Base-by-base conservation (phyloP, 2,888 invertebrate species). In the Drosophila hamatofila region DNA sequence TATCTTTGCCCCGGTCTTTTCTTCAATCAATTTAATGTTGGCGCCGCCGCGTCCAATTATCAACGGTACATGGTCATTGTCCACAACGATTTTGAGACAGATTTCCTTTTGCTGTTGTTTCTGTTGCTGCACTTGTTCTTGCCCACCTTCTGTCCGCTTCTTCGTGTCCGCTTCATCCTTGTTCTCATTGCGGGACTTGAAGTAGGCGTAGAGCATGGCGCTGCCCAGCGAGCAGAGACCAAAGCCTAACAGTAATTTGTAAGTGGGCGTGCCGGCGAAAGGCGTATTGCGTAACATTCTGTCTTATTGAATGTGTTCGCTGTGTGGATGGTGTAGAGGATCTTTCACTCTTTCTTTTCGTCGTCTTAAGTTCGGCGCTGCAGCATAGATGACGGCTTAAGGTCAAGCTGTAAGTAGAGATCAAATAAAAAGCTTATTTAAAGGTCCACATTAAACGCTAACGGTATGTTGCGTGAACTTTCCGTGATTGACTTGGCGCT, bases 1-100 rank as follows among this genome's bases (percentile, higher is more conserved):
- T 59, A 95, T 94, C 74, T 92, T 91, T 6, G 97, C 96, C 41
- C 95, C 95, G 0, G 96, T 95, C 80, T 94, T 95, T 60, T 94
- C 94, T 91, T 97, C 96, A 72, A 98, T 95, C 65, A 95, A 94
- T 91, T 96, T 96, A 55, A 98, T 95, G 85, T 95, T 95, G n/a
- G 94, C 93, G 8, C 98, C 97, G 81, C 94, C 95, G 79, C 96
- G 94, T 41, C 98, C 96, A 83, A 96, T 96, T 63, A 96, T 92
- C 60, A 94, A 93, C 9, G 96, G 94, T 21, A 96, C 94, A 84
- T 94, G 94, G 62, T 95, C 94, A 83, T 95, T 95, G 0, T 95
- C 94, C 25, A 96, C 94, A 74, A 93, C 92, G 4, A 96, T 91
- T 91, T 96, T 95, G 55, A 95, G 91, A 18, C 93, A 92, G 81